A percentile compares a stretch with the other conserved stretches of the same genome.
Evolutionary conservation across 1,140 invertebrate genomes (phyloP).

Genomic region (Drosophila grimshawi): DNA sequence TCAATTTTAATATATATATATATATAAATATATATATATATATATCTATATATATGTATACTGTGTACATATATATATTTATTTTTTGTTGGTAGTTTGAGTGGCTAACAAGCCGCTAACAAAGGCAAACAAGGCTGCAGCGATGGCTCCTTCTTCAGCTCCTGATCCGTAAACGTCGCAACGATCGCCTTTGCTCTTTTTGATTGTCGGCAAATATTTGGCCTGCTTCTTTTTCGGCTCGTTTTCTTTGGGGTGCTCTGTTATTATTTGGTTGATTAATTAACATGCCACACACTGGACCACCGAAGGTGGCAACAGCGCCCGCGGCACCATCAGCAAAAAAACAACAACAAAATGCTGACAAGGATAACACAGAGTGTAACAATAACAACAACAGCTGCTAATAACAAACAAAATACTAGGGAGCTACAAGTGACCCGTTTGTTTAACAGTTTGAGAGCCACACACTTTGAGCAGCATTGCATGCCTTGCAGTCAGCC

Average conservation of each 20-base stretch:
- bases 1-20: constrained; percentile 46
- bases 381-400: constrained; percentile 10
- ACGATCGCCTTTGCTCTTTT: constrained; percentile 51
- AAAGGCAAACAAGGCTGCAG: constrained; percentile 55
- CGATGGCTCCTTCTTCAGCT: constrained; percentile 39
- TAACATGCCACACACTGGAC: constrained; percentile 71
- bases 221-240: constrained; percentile 41
- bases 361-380: constrained; percentile 44
- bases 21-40: constrained; percentile 24
- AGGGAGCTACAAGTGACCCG: background rate
- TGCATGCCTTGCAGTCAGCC: no score
- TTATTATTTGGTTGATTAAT: constrained; percentile 81
- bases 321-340: constrained; percentile 13
- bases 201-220: constrained; percentile 71
- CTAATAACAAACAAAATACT: constrained; percentile 12
- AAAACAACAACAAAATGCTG: constrained; percentile 29
- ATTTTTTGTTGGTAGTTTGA: constrained; percentile 49
- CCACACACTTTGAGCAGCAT: constrained; percentile 3
- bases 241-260: constrained; percentile 46
- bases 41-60: constrained; percentile 11
- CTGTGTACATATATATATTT: constrained; percentile 25
- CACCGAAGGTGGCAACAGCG: constrained; percentile 58
- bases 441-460: constrained; percentile 21
- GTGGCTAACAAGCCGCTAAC: constrained; percentile 75
- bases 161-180: constrained; percentile 49